Evolutionary conservation across 2,797 vertebrate genomes (phyloP), one percentile per base, ranked within the genome.

Genomic region (Pangasius krempfi): DNA sequence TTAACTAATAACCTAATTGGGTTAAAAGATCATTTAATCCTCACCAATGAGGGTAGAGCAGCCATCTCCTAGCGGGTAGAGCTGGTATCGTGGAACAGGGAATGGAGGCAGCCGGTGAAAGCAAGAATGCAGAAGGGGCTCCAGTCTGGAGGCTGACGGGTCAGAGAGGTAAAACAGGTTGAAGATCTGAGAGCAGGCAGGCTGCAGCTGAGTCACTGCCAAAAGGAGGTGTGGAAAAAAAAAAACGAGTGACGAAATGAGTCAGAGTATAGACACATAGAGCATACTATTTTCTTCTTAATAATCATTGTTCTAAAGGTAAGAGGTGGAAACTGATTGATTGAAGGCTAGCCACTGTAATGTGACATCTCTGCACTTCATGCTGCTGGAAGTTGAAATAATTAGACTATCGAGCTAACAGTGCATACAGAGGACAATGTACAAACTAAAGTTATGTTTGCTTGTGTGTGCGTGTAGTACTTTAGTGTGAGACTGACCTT

Each of bases 91-190:
- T 0, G 98, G 97, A 87, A 99, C 97, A 0, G 96, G 95, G 91
- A 97, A 97, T 0, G 99, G 98, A 3, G 98, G 97, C 92, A 99
- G 92, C 90, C 97, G 97, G 91, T 99, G 98, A 94, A 99, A 99
- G 81, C 94, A 94, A 88, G 96, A 96, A 93, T 99, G 97, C 92
- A 99, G 94, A 76, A 99, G 93, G 0, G 99, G 98, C 93, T 99
- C 99, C 5, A 99, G 96, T 90, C 99, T 95, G 68, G 97, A 99
- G 64, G 99, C 98, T 0, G 98, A 99, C 3, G 99, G 99, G 93
- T 99, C 99, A 22, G 99, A 98, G 1, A 97, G 98, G 91, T 97
- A 98, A 95, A 99, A 99, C 91, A 99, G 97, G 94, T 98, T 99
- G 96, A 98, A 99, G 86, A 99, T 97, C 91, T 99, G 98, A 90